Evolutionary conservation across 1,140 invertebrate species (phyloP).

Genomic region (silkworm (Bombyx mori)): ASM3026992v2 NC_085114.1:14898001-14898500

Average conservation of each 20-base stretch:
- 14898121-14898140: too few species aligned
- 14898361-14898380: slow-evolving; percentile 59
- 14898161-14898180: too few species aligned
- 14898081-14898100: too few species aligned
- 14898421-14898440: slow-evolving; percentile 95
- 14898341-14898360: slow-evolving; percentile 46
- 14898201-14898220: too few species aligned
- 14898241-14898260: slow-evolving; percentile 1
- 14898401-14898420: slow-evolving; percentile 98
- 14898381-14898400: slow-evolving; percentile 98
- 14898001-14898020: too few species aligned
- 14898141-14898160: too few species aligned
- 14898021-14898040: too few species aligned
- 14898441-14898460: slow-evolving; percentile 76
- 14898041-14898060: too few species aligned
- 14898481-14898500: slow-evolving; percentile 3
- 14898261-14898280: slow-evolving; percentile 26
- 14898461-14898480: neutral
- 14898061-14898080: too few species aligned
- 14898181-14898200: too few species aligned
- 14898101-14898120: too few species aligned
- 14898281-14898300: neutral
- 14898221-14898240: too few species aligned
- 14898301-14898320: slow-evolving; percentile 24
- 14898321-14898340: slow-evolving; percentile 43